Conservation (phyloP, 2,888 invertebrate genomes). For the Athetis lepigone region DNA sequence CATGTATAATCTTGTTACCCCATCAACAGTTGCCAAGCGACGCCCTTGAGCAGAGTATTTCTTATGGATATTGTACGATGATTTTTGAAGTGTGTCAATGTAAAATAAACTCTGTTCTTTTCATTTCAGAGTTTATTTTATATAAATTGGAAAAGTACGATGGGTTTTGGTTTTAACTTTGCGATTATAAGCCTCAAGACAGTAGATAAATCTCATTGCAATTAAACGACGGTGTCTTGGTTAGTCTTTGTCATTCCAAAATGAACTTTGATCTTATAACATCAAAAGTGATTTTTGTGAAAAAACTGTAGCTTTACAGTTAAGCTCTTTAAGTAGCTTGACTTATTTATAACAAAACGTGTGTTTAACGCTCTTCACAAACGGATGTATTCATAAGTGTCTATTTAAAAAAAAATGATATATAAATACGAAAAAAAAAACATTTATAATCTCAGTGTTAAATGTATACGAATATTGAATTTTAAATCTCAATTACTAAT, state of each 20-base stretch:
- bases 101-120: no score
- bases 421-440: slow-evolving; percentile 1
- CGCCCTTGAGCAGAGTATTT: no score
- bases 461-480: slow-evolving; percentile 6
- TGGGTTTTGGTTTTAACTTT: no score
- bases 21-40: no score
- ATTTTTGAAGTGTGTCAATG: no score
- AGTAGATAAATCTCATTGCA: background rate
- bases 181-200: background rate
- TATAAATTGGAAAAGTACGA: no score
- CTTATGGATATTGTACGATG: no score
- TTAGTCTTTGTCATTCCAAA: background rate
- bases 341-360: background rate
- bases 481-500: background rate
- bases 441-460: background rate
- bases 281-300: background rate
- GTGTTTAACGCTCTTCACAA: background rate
- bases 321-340: background rate
- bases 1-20: no score
- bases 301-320: slow-evolving; percentile 1
- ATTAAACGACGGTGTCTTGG: background rate
- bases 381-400: slow-evolving; percentile 9
- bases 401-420: background rate
- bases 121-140: no score
- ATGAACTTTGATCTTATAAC: background rate